A percentile compares a stretch with the other conserved stretches of the same genome.
phyloP scores from a whole-genome alignment of 2,113 vertebrate genomes.

The Diadophis punctatus region DNA sequence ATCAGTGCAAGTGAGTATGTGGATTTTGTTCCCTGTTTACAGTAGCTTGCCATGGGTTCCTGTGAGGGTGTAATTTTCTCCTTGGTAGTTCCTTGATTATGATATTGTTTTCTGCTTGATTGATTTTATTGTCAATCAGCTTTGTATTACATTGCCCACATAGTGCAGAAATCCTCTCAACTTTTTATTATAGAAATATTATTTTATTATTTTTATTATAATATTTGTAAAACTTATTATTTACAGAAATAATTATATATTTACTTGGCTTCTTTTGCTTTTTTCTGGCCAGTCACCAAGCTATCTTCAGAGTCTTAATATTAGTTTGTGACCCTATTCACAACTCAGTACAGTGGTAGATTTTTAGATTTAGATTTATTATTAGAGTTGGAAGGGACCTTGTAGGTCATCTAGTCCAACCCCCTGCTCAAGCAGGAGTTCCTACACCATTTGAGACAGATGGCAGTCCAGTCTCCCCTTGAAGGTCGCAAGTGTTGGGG shows the following conservation, averaged over 20 bases:
- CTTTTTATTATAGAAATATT: neutral
- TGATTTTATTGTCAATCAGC: neutral
- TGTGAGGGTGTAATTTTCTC: neutral
- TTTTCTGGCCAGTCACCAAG: neutral
- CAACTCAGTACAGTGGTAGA: neutral
- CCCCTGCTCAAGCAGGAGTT: too few species aligned
- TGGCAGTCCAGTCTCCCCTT: too few species aligned
- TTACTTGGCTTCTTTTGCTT: neutral
- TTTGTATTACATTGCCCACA: neutral
- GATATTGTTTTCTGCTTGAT: neutral
- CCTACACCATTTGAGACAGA: too few species aligned
- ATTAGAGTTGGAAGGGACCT: too few species aligned
- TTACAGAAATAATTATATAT: neutral
- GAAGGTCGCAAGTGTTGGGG: too few species aligned
- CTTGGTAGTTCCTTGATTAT: neutral
- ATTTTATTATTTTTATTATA: too few species aligned
- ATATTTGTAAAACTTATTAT: too few species aligned
- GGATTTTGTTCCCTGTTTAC: neutral
- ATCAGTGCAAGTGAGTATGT: neutral
- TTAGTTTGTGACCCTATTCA: neutral
- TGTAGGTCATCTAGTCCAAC: too few species aligned
- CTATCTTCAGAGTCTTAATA: neutral
- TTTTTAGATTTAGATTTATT: too few species aligned
- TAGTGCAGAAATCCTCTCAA: neutral
- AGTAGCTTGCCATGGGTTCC: neutral